Base-by-base conservation (phyloP, 2,888 invertebrate species). In the Apotomis capreana region DNA sequence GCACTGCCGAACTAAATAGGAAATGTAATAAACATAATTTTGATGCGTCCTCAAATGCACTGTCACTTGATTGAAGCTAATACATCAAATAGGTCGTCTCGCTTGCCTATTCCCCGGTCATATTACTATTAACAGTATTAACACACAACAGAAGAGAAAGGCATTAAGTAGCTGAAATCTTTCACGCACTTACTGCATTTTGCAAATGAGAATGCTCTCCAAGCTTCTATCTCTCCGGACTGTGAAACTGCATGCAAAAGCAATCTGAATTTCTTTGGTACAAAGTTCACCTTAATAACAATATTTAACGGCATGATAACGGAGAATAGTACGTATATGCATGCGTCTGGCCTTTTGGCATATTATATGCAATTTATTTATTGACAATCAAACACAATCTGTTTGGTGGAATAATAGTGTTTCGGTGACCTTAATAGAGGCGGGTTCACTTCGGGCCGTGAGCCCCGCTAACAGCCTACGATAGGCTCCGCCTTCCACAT, bases 361-460 rank as follows among this genome's bases (percentile, higher is more conserved):
- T 15, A 3, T 62, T 46, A 49, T 52, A 59, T 70, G 64, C 64
- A 70, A 70, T 70, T 64, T 64, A 70, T 52, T 40, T 52, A 59
- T 70, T 46, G 68, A 26, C 49, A 40, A 51, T 15, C 52, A 70
- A 40, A 40, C 40, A 13, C 63, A 54, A 63, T 63, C 12, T 58
- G n/a, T 58, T 12, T 55, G 26, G 26, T 26, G 26, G 26, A 26
- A 26, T 26, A 26, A 0, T 26, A 26, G 26, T 26, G 26, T 26
- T 26, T 26, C 26, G 26, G 26, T 26, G 26, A 26, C 26, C 26
- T 26, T 26, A 26, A 26, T 26, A 26, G 26, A 26, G 2, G 1
- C 26, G 26, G 1, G 26, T 26, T 26, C 26, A 15, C 15, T 15
- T 1, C 15, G 15, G 15, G 15, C 15, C 15, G 15, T 15, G 15